Evolutionary conservation across 2,888 invertebrate genomes (phyloP), one percentile per base, ranked within the genome.

Genomic region (Creontiades dilutus): DNA sequence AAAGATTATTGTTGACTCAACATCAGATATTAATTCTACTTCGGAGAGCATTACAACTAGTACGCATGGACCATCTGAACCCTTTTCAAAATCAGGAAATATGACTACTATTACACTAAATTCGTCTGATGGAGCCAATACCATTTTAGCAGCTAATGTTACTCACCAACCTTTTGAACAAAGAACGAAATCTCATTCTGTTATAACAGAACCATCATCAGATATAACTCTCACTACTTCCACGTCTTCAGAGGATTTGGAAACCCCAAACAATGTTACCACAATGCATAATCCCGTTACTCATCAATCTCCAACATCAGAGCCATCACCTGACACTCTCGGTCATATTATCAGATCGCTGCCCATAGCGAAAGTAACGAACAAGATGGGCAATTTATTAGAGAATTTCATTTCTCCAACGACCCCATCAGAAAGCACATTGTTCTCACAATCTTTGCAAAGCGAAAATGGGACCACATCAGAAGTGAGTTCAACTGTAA

Each of bases 321-420:
- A 68, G 23, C 23, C 68, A 11, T 68, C 23, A 23, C 11, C 68
- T 0, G 68, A 23, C 7, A 27, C 68, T 68, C 68, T 68, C 2
- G 68, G 61, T 19, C 19, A 61, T 19, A 61, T 61, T 7, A 19
- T 61, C 19, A 61, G 61, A 19, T 19, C 61, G n/a, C 23, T 19
- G 11, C 4, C 19, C n/a, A 19, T 61, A 11, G 12, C n/a, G 3
- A 19, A 61, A 61, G 61, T 68, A 5, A 68, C 68, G 0, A 68
- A 68, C 23, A 68, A 68, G 27, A 23, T 68, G 68, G 68, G 7
- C 12, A 68, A 68, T 68, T 68, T 68, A 27, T 7, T 68, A 23
- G 68, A 68, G 23, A 68, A 68, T 68, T n/a, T 68, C 13, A 68
- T 68, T 68, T 68, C 23, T 68, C 68, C 68, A 23, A 68, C 68